phyloP scores from a whole-genome alignment of 2,797 vertebrate species.

The Manis javanica region DNA sequence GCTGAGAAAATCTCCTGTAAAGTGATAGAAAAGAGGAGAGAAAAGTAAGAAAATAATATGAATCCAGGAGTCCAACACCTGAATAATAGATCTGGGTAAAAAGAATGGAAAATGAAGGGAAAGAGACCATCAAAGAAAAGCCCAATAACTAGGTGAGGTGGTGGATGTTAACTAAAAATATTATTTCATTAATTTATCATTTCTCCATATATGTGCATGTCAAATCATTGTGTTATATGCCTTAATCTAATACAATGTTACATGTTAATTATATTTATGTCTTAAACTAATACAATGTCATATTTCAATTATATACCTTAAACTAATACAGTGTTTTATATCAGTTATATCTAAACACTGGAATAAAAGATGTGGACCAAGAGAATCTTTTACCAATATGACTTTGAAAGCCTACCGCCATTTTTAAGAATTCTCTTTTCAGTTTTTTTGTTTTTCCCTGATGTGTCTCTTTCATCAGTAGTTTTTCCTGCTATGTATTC shows the following conservation, averaged over 20 bases:
- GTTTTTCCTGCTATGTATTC: neutral
- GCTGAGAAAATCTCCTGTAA: conserved; percentile 23
- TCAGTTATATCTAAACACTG: neutral
- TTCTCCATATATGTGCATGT: neutral
- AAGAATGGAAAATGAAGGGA: neutral
- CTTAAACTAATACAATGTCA: neutral
- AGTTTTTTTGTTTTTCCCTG: neutral
- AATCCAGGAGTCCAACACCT: neutral
- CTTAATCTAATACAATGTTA: neutral
- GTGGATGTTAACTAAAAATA: neutral
- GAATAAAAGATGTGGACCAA: too few species aligned
- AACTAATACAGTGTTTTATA: neutral
- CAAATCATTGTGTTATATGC: neutral
- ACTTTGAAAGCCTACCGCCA: neutral
- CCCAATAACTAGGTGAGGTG: neutral
- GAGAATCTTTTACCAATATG: neutral
- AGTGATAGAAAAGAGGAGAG: neutral
- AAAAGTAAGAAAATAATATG: neutral
- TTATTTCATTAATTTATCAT: too few species aligned
- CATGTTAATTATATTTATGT: too few species aligned
- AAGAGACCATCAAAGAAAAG: neutral
- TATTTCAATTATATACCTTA: neutral
- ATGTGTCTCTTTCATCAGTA: neutral
- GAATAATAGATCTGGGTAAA: neutral
- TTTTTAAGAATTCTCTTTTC: conserved; percentile 24